phyloP scores from a whole-genome alignment of 2,888 invertebrate genomes.

The Nezara viridula region DNA sequence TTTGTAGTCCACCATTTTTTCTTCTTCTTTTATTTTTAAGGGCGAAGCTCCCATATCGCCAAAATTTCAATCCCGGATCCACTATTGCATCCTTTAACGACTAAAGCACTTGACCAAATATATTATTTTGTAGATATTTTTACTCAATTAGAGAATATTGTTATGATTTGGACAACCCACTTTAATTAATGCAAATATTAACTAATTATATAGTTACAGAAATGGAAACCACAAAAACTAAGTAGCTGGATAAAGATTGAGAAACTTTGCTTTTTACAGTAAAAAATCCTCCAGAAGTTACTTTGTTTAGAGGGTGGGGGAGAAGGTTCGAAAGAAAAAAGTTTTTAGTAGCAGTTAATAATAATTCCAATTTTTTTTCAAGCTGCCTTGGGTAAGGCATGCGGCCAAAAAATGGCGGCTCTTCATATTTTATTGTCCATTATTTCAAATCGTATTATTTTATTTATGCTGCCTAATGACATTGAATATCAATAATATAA shows the following conservation, averaged over 20 bases:
- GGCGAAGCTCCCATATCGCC: too few species aligned
- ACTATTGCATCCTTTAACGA: too few species aligned
- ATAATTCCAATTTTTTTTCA: neutral
- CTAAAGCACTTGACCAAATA: too few species aligned
- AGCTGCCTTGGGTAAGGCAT: neutral
- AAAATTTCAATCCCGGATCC: too few species aligned
- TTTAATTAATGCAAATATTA: neutral
- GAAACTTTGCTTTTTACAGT: neutral
- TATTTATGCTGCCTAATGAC: neutral
- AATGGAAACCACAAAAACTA: neutral
- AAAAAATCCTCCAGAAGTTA: neutral
- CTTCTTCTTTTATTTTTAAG: too few species aligned
- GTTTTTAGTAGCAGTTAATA: conserved; percentile 5
- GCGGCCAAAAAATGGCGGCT: neutral
- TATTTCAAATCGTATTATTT: neutral
- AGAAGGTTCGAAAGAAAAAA: neutral
- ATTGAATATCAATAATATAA: neutral
- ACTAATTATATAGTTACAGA: neutral
- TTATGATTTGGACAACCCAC: neutral
- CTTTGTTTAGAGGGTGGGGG: neutral
- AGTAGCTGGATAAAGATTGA: neutral
- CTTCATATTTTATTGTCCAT: neutral
- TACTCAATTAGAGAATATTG: too few species aligned
- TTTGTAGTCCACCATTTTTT: too few species aligned
- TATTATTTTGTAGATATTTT: too few species aligned